A percentile compares a stretch with the other conserved stretches of the same genome.
Evolutionary conservation across 2,797 vertebrate species (phyloP).

Genomic region (Sylvilagus floridanus): DNA sequence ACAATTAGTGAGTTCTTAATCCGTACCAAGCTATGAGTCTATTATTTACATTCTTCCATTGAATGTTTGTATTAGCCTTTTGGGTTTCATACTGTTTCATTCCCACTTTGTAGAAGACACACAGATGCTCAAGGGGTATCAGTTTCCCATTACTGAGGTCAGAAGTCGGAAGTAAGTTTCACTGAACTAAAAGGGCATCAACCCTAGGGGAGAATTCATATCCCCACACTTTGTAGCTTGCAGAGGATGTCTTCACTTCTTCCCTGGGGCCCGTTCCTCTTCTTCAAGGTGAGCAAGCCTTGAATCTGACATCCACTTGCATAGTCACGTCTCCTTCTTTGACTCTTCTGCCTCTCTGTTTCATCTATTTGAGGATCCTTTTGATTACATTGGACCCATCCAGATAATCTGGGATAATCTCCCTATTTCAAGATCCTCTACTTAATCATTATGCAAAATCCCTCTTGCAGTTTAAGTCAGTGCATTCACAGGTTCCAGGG

Average conservation of each 20-base stretch:
- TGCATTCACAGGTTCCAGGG: neutral
- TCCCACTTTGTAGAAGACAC: neutral
- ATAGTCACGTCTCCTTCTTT: neutral
- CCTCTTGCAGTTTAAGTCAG: neutral
- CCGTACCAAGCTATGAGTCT: neutral
- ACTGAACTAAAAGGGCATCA: neutral
- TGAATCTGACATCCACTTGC: neutral
- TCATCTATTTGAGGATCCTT: neutral
- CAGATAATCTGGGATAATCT: neutral
- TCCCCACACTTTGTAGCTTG: neutral
- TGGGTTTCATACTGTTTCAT: neutral
- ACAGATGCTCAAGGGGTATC: neutral
- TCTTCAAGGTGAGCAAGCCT: fast-evolving
- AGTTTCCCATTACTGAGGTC: neutral
- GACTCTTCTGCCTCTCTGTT: neutral
- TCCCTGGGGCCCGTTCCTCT: neutral
- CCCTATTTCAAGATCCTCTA: constrained; percentile 4
- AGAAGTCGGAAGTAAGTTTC: neutral
- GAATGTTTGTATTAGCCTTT: neutral
- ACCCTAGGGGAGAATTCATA: neutral
- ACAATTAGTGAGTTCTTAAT: neutral
- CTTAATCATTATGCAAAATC: neutral
- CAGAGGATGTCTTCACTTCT: neutral
- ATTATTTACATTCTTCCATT: constrained; percentile 18
- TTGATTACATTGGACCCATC: neutral